Evolutionary conservation across 2,113 vertebrate species (phyloP).

Genomic region (Upupa epops): DNA sequence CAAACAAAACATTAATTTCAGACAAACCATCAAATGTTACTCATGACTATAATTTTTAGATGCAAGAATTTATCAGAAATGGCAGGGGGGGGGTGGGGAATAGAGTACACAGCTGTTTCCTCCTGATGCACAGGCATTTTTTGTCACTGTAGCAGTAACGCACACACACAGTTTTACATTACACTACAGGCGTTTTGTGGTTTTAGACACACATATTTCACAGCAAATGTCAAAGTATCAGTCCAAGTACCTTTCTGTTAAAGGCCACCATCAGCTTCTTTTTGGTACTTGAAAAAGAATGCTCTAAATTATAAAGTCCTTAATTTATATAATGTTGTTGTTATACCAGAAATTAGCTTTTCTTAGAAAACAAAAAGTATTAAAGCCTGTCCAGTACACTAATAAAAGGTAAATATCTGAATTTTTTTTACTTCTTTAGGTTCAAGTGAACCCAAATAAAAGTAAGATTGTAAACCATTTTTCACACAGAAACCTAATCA

Average conservation of each 20-base stretch:
- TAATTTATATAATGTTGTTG: neutral
- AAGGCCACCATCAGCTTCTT: neutral
- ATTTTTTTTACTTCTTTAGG: neutral
- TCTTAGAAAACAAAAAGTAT: neutral
- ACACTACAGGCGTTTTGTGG: neutral
- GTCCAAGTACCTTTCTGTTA: neutral
- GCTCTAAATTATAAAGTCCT: neutral
- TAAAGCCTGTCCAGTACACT: neutral
- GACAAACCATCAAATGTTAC: neutral
- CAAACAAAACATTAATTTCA: neutral
- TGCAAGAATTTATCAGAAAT: neutral
- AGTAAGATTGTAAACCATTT: neutral
- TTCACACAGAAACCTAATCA: neutral
- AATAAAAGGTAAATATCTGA: neutral
- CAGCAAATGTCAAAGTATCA: neutral
- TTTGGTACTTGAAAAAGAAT: neutral
- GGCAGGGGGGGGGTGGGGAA: neutral
- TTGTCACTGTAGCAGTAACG: neutral
- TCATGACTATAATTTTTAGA: neutral
- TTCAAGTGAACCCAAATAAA: neutral
- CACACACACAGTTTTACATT: neutral
- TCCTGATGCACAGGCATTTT: neutral
- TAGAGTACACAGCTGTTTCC: neutral
- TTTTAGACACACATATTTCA: neutral
- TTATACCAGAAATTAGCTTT: neutral